A percentile compares a stretch with the other conserved stretches of the same genome.
Evolutionary conservation across 2,113 vertebrate species (phyloP).

Genomic region (Stigmatopora nigra): DNA sequence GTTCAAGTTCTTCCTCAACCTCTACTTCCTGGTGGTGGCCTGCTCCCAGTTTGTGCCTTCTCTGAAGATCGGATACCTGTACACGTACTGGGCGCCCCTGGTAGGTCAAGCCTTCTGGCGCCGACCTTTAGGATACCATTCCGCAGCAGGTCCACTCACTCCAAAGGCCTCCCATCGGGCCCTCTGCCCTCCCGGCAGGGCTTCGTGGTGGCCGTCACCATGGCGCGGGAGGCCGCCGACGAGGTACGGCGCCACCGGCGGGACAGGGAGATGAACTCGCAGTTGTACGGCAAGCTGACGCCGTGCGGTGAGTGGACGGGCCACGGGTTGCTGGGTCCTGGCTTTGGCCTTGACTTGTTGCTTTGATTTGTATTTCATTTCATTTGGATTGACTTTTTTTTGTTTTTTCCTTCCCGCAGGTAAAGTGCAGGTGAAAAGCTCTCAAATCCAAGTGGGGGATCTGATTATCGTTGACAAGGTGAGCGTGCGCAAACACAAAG

Average conservation of each 20-base stretch:
- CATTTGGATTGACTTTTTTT: too few species aligned
- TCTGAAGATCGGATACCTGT: slow-evolving; percentile 94
- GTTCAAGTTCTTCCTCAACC: slow-evolving; percentile 99
- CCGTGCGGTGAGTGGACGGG: slow-evolving; percentile 76
- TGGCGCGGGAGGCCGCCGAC: slow-evolving; percentile 87
- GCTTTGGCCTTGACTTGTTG: background rate
- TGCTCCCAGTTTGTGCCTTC: slow-evolving; percentile 93
- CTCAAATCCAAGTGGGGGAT: slow-evolving; percentile 98
- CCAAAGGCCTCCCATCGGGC: too few species aligned
- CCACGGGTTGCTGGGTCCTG: slow-evolving; percentile 7
- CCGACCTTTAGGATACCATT: too few species aligned
- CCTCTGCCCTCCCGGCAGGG: slow-evolving; percentile 61
- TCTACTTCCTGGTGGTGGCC: slow-evolving; percentile 95
- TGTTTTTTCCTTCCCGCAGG: slow-evolving; percentile 62
- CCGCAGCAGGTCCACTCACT: too few species aligned
- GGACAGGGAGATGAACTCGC: slow-evolving; percentile 98
- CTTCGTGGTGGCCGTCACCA: slow-evolving; percentile 90
- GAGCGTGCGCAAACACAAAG: slow-evolving; percentile 33
- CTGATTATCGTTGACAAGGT: slow-evolving; percentile 99
- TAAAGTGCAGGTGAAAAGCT: slow-evolving; percentile 95
- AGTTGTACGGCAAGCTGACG: slow-evolving; percentile 94
- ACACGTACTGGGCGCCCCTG: slow-evolving; percentile 98
- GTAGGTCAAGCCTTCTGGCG: slow-evolving; percentile 79
- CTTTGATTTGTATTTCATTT: too few species aligned
- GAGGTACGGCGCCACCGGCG: slow-evolving; percentile 86